These are phyloP conservation scores for Tetropium fuscum DNA, from an alignment of 2,888 invertebrate species.

Conservation along the genomic window DNA sequence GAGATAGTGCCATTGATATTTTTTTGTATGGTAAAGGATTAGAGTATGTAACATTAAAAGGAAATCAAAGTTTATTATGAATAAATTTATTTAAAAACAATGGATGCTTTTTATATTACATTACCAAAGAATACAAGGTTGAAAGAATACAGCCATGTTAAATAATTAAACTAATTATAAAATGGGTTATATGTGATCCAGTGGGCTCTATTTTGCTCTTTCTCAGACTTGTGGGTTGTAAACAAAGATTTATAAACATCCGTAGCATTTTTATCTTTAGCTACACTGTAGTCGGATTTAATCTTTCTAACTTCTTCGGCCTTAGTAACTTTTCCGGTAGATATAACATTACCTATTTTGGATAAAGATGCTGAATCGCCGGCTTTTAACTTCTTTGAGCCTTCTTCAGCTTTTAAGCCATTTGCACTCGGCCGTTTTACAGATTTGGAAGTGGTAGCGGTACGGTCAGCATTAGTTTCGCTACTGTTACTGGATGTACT, in stretches of 20 bases:
- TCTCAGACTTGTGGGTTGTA: constrained; percentile 88
- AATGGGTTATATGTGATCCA: constrained; percentile 99
- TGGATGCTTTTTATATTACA: not conserved
- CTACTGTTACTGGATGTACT: constrained; percentile 35
- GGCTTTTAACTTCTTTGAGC: constrained; percentile 42
- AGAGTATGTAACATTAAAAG: constrained; percentile 56
- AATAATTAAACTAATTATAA: constrained; percentile 71
- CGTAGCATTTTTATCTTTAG: constrained; percentile 89
- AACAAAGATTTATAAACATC: constrained; percentile 96
- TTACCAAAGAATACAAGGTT: too few species aligned
- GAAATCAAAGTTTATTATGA: constrained; percentile 7
- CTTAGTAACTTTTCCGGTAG: constrained; percentile 52
- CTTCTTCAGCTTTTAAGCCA: constrained; percentile 33
- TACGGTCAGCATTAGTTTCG: constrained; percentile 35
- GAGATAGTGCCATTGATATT: constrained; percentile 52
- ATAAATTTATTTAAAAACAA: constrained; percentile 13
- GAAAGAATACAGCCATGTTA: not conserved
- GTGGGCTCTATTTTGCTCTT: constrained; percentile 89
- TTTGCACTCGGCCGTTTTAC: constrained; percentile 28
- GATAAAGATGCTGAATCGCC: constrained; percentile 38
- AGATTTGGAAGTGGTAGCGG: constrained; percentile 25
- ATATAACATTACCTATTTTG: constrained; percentile 53
- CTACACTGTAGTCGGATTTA: constrained; percentile 85
- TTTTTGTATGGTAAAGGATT: constrained; percentile 70
- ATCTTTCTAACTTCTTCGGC: constrained; percentile 77